Evolutionary conservation across 1,140 invertebrate genomes (phyloP).

Genomic region (Zaprionus africanus): DNA sequence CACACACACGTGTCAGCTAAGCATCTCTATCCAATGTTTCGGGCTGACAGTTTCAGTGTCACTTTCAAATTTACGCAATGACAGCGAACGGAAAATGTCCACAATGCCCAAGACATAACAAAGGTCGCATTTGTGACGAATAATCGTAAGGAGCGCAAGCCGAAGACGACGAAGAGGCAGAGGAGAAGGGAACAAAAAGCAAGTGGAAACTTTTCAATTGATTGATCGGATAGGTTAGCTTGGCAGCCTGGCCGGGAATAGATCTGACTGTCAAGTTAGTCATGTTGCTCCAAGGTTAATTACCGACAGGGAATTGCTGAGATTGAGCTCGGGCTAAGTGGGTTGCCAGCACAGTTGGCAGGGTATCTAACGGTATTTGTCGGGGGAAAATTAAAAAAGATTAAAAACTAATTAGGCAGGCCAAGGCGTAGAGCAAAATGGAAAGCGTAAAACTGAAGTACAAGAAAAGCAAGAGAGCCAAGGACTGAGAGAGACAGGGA

Average conservation of each 20-base stretch:
- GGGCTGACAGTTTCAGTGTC: constrained; percentile 41
- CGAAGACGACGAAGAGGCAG: too few relatives aligned
- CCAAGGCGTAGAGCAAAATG: constrained; percentile 16
- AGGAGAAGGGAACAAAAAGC: not conserved
- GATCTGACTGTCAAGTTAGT: constrained; percentile 21
- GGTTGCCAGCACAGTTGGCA: not conserved
- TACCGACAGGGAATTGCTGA: constrained; percentile 24
- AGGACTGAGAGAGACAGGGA: not conserved
- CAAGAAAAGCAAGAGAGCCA: constrained; percentile 17
- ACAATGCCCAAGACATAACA: constrained; percentile 63
- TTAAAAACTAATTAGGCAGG: constrained; percentile 65
- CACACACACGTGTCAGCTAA: not conserved
- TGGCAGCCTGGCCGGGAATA: not conserved
- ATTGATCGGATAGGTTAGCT: constrained; percentile 53
- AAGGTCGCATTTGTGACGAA: constrained; percentile 67
- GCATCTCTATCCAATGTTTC: constrained; percentile 38
- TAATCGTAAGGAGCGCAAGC: not conserved
- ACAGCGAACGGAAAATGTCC: constrained; percentile 55
- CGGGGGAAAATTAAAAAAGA: constrained; percentile 43
- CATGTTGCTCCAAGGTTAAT: constrained; percentile 59
- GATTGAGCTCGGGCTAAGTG: constrained; percentile 8
- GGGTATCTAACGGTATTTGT: not conserved
- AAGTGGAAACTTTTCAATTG: constrained; percentile 67
- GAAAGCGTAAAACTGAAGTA: constrained; percentile 25
- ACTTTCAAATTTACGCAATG: constrained; percentile 63